These are phyloP conservation scores for Musca vetustissima DNA, from an alignment of 1,140 invertebrate species.

Conservation along the genomic window DNA sequence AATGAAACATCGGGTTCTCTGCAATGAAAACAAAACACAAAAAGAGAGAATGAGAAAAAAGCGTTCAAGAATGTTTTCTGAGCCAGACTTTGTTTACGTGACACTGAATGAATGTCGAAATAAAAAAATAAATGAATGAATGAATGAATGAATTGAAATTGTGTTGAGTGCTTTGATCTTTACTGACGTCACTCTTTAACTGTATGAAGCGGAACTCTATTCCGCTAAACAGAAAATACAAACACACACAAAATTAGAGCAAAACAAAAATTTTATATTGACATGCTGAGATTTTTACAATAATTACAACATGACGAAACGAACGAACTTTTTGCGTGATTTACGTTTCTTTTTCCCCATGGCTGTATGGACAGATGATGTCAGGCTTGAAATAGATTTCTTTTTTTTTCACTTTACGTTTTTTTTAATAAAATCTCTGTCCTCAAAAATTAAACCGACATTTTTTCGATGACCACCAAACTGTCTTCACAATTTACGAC, in stretches of 20 bases:
- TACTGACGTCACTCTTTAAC: neutral
- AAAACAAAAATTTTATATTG: neutral
- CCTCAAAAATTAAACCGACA: neutral
- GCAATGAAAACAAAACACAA: no score
- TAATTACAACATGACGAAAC: neutral
- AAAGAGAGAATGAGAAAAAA: neutral
- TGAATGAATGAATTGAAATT: neutral
- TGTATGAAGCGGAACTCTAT: neutral
- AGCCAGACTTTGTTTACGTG: neutral
- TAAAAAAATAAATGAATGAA: no score
- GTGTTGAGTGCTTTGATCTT: neutral
- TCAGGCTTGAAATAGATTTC: neutral
- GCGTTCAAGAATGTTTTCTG: no score
- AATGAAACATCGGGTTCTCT: constrained; percentile 28
- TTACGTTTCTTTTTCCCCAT: neutral
- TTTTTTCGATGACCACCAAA: no score
- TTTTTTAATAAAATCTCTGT: neutral
- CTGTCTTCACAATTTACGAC: no score
- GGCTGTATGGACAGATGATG: neutral
- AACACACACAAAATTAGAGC: neutral
- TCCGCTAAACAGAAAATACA: no score
- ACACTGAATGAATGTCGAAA: neutral
- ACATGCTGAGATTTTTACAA: neutral
- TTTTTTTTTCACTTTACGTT: no score
- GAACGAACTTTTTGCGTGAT: constrained; percentile 12